Conservation (phyloP, 2,113 vertebrate genomes). For the Zapornia atra region DNA sequence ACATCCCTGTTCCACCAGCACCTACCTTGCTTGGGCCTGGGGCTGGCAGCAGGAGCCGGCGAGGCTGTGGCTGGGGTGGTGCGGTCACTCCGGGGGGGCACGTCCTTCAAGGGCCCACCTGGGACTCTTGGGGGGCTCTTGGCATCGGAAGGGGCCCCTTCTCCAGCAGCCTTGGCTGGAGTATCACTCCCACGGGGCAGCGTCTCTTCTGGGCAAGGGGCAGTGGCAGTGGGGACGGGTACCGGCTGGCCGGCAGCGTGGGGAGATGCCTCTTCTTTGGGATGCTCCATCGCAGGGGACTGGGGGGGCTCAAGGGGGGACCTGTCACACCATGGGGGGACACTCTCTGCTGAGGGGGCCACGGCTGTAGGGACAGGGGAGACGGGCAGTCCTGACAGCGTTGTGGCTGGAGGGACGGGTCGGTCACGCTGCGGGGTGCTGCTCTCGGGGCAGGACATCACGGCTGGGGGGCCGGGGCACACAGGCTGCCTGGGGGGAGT, state of each 20-base stretch:
- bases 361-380: not conserved
- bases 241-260: not conserved
- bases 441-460: not conserved
- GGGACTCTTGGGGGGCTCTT: not conserved
- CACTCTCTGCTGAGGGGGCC: not conserved
- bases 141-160: not conserved
- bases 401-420: not conserved
- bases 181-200: not conserved
- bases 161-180: not conserved
- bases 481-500: not conserved
- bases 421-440: not conserved
- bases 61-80: not conserved
- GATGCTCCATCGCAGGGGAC: not conserved
- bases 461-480: not conserved
- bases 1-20: not conserved
- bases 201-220: not conserved
- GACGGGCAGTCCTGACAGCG: not conserved
- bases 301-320: accelerated
- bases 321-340: not conserved
- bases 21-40: slow-evolving; percentile 75
- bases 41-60: not conserved
- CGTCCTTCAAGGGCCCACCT: not conserved
- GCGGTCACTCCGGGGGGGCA: not conserved
- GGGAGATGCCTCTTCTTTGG: slow-evolving; percentile 29
- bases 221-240: not conserved